Evolutionary conservation across 2,797 vertebrate genomes (phyloP).

Genomic region (Iguana delicatissima): DNA sequence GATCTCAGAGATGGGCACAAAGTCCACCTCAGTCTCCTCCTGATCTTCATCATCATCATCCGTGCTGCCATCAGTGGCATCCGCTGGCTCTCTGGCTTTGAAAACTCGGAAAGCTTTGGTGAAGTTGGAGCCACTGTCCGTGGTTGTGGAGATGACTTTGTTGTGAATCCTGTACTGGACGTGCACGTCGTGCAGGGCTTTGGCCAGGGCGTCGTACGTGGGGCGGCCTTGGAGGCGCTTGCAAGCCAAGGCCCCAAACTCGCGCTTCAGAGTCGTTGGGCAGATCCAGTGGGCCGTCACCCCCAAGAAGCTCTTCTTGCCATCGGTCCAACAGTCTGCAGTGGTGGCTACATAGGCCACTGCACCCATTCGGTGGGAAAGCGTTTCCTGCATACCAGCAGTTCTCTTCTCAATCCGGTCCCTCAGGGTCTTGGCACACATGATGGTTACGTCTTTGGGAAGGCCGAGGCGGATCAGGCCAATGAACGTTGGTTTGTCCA

Average conservation of each 20-base stretch:
- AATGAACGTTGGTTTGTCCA: not conserved
- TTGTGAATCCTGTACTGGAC: not conserved
- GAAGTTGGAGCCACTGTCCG: not conserved
- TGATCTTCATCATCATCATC: not conserved
- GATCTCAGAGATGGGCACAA: not conserved
- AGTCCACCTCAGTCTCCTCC: not conserved
- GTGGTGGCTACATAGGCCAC: not conserved
- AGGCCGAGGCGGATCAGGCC: not conserved
- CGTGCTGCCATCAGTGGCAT: not conserved
- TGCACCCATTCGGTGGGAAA: not conserved
- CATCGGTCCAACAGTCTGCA: not conserved
- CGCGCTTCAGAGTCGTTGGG: not conserved
- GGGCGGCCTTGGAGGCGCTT: not conserved
- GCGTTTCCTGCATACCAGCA: not conserved
- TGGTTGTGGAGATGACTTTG: not conserved
- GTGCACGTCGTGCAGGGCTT: not conserved
- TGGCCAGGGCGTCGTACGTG: not conserved
- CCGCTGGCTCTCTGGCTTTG: not conserved
- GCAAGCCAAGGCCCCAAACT: not conserved
- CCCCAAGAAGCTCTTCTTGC: not conserved
- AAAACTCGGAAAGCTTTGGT: not conserved
- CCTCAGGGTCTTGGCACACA: not conserved
- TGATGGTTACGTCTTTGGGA: not conserved
- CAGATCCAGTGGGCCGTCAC: slow-evolving; percentile 9
- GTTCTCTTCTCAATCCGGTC: not conserved